Conservation (phyloP, 2,888 invertebrate genomes). For the Hedya salicella region DNA sequence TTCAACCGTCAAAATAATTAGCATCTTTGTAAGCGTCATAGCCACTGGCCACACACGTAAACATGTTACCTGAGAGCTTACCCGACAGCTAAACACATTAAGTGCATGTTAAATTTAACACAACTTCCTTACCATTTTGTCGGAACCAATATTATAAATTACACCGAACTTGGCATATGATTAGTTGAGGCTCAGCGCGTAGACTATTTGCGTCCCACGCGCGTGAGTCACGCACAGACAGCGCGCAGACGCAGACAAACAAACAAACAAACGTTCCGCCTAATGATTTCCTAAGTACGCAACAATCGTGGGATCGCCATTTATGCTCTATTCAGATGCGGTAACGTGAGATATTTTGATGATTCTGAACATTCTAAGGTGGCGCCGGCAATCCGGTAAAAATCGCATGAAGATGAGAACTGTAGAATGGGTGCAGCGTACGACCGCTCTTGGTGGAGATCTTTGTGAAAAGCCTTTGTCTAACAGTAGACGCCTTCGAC, state of each 20-base stretch:
- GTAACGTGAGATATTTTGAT: neutral
- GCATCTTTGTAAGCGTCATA: neutral
- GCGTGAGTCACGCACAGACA: slow-evolving; percentile 73
- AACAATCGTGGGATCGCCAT: slow-evolving; percentile 35
- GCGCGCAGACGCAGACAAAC: slow-evolving; percentile 71
- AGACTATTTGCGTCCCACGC: slow-evolving; percentile 63
- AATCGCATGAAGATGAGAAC: too few species aligned
- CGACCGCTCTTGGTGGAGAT: too few species aligned
- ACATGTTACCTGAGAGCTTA: slow-evolving; percentile 6
- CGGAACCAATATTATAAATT: slow-evolving; percentile 10
- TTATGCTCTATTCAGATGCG: slow-evolving; percentile 9
- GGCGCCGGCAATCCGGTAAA: too few species aligned
- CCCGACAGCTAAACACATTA: slow-evolving; percentile 4
- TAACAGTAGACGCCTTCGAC: too few species aligned
- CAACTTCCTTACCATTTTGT: neutral
- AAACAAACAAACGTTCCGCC: slow-evolving; percentile 56
- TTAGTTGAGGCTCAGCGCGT: slow-evolving; percentile 35
- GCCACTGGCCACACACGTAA: neutral
- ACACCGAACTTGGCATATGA: slow-evolving; percentile 15
- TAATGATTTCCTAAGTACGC: slow-evolving; percentile 50
- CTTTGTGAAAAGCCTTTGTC: too few species aligned
- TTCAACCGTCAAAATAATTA: too few species aligned
- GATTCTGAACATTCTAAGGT: neutral
- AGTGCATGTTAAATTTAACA: slow-evolving; percentile 4
- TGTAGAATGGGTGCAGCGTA: too few species aligned